These are phyloP conservation scores for Brachionus sp. DNA, from an alignment of 1,140 invertebrate genomes.

Conservation along the genomic window DNA sequence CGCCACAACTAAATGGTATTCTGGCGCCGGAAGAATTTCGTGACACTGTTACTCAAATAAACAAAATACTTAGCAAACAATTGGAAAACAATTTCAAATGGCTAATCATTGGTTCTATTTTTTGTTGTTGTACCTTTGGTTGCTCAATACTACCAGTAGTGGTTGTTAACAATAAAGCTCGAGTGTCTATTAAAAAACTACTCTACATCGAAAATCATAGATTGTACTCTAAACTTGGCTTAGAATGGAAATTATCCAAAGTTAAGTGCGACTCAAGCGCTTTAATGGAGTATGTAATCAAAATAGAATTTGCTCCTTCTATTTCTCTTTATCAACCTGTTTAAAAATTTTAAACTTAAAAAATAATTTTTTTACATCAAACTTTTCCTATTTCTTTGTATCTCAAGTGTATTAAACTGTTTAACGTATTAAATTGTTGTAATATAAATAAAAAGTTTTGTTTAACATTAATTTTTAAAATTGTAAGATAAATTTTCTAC, in stretches of 20 bases:
- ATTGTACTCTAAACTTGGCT: conserved; percentile 14
- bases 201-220: conserved; percentile 40
- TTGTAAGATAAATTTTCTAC: too few species aligned
- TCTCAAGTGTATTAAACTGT: background rate
- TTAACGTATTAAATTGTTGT: conserved; percentile 3
- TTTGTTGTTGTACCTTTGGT: conserved; percentile 46
- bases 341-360: background rate
- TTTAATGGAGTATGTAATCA: conserved; percentile 30
- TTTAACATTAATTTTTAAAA: too few species aligned
- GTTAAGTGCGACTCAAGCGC: conserved; percentile 32
- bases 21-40: conserved; percentile 31
- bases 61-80: conserved; percentile 35
- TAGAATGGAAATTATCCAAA: conserved; percentile 25
- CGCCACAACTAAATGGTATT: background rate
- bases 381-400: background rate
- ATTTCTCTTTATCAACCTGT: conserved; percentile 40
- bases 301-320: conserved; percentile 39
- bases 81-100: conserved; percentile 45
- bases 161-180: conserved; percentile 31
- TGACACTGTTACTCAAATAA: conserved; percentile 37
- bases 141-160: conserved; percentile 37
- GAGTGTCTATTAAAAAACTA: conserved; percentile 13
- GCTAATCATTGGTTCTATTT: conserved; percentile 42
- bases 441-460: background rate
- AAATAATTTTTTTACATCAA: background rate